Percentiles rank a stretch among this genome's conserved stretches.
Conservation (phyloP, 2,888 invertebrate genomes). For the Hydrotaea diabolus region DNA sequence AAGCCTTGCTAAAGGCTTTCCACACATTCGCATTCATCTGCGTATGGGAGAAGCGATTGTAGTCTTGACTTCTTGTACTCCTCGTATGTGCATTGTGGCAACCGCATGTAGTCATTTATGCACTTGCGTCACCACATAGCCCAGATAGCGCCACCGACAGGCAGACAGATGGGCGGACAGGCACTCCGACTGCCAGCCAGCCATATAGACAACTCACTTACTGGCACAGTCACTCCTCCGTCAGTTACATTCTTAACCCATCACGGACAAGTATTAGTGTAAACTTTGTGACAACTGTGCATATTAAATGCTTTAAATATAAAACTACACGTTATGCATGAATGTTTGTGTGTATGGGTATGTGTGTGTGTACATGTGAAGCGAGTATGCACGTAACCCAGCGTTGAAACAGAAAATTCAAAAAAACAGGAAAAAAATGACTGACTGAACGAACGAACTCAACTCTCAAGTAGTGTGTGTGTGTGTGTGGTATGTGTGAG, state of each 20-base stretch:
- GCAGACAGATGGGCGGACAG: not conserved
- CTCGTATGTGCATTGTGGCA: conserved; percentile 2
- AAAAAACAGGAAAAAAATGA: not conserved
- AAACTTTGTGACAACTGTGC: conserved; percentile 49
- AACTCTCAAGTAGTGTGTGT: too few relatives aligned
- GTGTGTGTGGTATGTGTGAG: not conserved
- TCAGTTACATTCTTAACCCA: conserved; percentile 54
- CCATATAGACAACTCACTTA: not conserved
- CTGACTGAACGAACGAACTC: too few relatives aligned
- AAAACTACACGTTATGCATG: conserved; percentile 10
- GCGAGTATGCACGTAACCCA: too few relatives aligned
- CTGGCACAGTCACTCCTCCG: conserved; percentile 36
- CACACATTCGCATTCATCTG: conserved; percentile 4
- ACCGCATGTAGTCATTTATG: conserved; percentile 39
- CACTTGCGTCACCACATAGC: not conserved
- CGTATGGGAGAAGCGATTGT: not conserved
- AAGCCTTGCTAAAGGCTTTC: conserved; percentile 29
- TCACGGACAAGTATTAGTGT: conserved; percentile 56
- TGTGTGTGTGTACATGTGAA: not conserved
- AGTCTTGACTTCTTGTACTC: conserved; percentile 21
- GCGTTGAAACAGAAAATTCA: not conserved
- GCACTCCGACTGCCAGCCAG: not conserved
- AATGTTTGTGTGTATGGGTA: not conserved
- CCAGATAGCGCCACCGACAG: not conserved
- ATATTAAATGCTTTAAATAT: conserved; percentile 61